These are phyloP conservation scores for Euthynnus affinis DNA, from an alignment of 2,797 vertebrate species.

Conservation along the genomic window DNA sequence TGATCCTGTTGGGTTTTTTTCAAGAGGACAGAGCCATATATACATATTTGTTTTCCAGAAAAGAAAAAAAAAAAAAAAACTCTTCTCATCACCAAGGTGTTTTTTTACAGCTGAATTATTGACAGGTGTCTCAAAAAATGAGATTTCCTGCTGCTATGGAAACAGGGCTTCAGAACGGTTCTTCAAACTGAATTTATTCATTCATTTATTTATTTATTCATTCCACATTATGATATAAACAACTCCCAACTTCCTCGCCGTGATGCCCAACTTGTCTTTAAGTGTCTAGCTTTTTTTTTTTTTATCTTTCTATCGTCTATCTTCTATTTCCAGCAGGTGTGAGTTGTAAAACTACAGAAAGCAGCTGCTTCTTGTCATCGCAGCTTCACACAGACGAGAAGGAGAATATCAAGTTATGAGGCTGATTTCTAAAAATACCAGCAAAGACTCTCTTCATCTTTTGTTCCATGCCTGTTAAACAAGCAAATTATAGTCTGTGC, in stretches of 20 bases:
- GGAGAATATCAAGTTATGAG: neutral
- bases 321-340: no score
- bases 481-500: neutral
- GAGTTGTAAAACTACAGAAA: neutral
- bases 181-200: neutral
- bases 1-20: no score
- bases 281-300: neutral
- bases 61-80: no score
- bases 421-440: conserved; percentile 21
- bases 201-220: neutral
- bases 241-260: neutral
- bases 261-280: neutral
- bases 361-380: conserved; percentile 1
- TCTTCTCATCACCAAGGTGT: neutral
- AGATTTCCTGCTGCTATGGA: neutral
- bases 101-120: neutral
- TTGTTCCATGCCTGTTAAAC: neutral
- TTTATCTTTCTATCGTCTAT: neutral
- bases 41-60: no score
- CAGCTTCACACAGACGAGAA: neutral
- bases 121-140: no score
- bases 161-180: no score
- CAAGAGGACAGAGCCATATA: no score
- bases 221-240: neutral
- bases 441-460: conserved; percentile 14